Percentiles rank a stretch among this genome's conserved stretches.
These are phyloP conservation scores for Zaprionus obscuricornis DNA, from an alignment of 2,888 invertebrate genomes.

Conservation along the genomic window DNA sequence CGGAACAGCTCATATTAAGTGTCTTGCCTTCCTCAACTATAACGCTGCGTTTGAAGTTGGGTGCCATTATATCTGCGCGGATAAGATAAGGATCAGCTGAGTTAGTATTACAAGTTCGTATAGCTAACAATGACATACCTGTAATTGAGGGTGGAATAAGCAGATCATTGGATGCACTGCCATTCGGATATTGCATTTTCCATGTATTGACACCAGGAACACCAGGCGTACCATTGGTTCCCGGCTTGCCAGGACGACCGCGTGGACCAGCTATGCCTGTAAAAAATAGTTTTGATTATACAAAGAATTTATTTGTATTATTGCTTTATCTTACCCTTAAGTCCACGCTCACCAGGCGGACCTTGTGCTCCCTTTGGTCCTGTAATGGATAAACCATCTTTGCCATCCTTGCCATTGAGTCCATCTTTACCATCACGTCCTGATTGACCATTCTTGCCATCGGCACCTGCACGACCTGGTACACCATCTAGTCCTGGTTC, in stretches of 20 bases:
- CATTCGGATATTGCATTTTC: conserved; percentile 86
- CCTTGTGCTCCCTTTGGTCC: conserved; percentile 88
- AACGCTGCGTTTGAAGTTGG: conserved; percentile 85
- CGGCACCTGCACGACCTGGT: conserved; percentile 92
- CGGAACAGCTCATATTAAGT: conserved; percentile 91
- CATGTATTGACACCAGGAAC: conserved; percentile 92
- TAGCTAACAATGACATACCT: conserved; percentile 85
- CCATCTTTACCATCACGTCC: conserved; percentile 85
- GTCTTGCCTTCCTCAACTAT: conserved; percentile 92
- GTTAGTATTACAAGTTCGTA: too few relatives aligned
- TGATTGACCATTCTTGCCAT: conserved; percentile 90
- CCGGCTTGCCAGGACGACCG: conserved; percentile 90
- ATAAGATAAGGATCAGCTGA: too few relatives aligned
- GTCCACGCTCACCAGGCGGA: conserved; percentile 89
- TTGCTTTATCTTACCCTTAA: conserved; percentile 85
- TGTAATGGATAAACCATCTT: conserved; percentile 82
- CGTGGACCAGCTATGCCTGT: conserved; percentile 86
- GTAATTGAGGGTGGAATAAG: conserved; percentile 94
- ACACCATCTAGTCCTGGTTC: conserved; percentile 93
- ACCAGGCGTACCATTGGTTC: conserved; percentile 90
- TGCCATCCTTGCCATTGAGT: conserved; percentile 89
- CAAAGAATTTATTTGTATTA: background rate
- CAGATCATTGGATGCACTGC: conserved; percentile 86
- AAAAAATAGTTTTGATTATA: background rate
- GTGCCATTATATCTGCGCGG: conserved; percentile 73